Conservation (phyloP, 2,113 vertebrate species). For the Bolborhynchus lineola region DNA sequence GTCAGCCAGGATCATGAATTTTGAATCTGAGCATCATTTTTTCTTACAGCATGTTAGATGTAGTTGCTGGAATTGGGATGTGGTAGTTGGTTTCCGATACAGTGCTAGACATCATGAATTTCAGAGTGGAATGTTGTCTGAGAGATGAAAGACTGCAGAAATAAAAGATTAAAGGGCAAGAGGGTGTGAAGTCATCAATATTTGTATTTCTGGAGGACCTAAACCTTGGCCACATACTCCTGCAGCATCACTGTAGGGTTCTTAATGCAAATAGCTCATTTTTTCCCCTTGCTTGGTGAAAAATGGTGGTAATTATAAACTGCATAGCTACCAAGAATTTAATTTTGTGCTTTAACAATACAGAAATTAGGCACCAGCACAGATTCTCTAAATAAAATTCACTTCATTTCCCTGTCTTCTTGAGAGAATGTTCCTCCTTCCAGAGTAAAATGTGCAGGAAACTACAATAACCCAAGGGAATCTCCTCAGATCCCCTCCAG, state of each 20-base stretch:
- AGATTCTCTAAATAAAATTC: constrained; percentile 15
- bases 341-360: constrained; percentile 44
- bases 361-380: constrained; percentile 6
- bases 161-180: constrained; percentile 1
- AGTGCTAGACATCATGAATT: neutral
- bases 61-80: neutral
- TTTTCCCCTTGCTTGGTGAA: neutral
- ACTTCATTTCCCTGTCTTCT: constrained; percentile 7
- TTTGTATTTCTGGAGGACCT: neutral
- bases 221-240: neutral
- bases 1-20: neutral
- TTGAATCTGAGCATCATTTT: neutral
- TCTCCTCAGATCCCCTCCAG: neutral
- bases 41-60: neutral
- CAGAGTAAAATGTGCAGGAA: neutral
- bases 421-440: neutral
- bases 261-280: neutral
- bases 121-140: neutral
- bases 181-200: neutral
- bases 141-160: neutral
- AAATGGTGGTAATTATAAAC: constrained; percentile 48
- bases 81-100: neutral
- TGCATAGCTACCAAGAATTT: constrained; percentile 28
- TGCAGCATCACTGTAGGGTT: neutral
- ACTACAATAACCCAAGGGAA: neutral